Evolutionary conservation across 2,797 vertebrate species (phyloP).

Genomic region (Smutsia temminckii): DNA sequence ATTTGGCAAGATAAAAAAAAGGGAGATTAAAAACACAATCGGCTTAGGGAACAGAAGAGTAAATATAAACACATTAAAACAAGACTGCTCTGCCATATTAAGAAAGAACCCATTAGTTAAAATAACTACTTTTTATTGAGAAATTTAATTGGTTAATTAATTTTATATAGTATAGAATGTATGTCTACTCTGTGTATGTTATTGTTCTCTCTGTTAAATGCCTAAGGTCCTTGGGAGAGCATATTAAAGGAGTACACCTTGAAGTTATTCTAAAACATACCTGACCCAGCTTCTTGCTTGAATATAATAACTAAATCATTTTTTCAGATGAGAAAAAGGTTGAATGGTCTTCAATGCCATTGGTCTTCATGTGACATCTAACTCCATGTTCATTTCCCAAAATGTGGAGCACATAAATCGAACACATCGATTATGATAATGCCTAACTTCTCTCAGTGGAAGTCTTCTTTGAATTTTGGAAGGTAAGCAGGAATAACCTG

Average conservation of each 20-base stretch:
- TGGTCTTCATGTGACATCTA: background rate
- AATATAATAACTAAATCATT: background rate
- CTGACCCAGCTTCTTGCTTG: conserved; percentile 1
- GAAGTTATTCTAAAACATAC: conserved; percentile 30
- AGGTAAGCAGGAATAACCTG: background rate
- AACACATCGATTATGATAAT: background rate
- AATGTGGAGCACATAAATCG: background rate
- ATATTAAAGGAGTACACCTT: background rate
- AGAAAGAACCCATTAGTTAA: conserved; percentile 58
- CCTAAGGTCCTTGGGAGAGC: background rate
- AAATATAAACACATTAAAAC: conserved; percentile 54
- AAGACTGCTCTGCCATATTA: conserved; percentile 13
- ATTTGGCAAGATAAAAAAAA: conserved; percentile 56
- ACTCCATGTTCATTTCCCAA: conserved; percentile 30
- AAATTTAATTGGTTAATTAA: conserved; percentile 54
- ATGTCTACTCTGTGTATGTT: background rate
- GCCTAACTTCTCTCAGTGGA: background rate
- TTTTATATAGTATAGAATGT: background rate
- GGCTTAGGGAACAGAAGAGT: conserved; percentile 22
- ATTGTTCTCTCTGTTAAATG: background rate
- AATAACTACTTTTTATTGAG: conserved; percentile 51
- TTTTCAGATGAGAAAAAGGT: background rate
- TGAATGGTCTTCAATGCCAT: background rate
- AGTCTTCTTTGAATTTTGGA: background rate
- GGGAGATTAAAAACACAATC: conserved; percentile 50